Evolutionary conservation across 2,888 invertebrate genomes (phyloP).

Genomic region (Torymus auratus): DNA sequence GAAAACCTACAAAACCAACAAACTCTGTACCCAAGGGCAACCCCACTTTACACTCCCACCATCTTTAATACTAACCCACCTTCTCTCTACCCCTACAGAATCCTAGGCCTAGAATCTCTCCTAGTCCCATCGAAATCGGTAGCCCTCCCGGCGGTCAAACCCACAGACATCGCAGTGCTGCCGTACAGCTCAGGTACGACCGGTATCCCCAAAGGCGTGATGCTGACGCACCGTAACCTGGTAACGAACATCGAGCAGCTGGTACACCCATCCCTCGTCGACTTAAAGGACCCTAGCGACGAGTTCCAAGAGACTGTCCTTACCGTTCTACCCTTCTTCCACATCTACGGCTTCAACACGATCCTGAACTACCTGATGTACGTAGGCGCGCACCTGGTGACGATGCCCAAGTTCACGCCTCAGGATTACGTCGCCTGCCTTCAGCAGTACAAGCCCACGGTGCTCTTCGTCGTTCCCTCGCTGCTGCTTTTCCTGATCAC

Average conservation of each 20-base stretch:
- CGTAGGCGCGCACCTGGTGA: constrained; percentile 82
- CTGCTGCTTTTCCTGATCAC: constrained; percentile 86
- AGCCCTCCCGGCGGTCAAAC: constrained; percentile 71
- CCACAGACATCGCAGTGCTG: constrained; percentile 68
- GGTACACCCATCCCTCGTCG: constrained; percentile 77
- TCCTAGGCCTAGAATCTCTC: constrained; percentile 71
- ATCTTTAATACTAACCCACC: no score
- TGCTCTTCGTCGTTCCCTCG: constrained; percentile 87
- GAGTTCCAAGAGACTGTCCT: constrained; percentile 79
- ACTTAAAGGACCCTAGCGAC: constrained; percentile 77
- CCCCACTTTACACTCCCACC: no score
- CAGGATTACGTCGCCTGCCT: constrained; percentile 84
- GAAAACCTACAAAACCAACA: no score
- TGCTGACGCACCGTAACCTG: constrained; percentile 84
- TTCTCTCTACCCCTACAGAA: constrained; percentile 47
- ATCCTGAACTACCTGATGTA: constrained; percentile 81
- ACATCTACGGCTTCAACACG: constrained; percentile 87
- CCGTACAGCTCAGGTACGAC: constrained; percentile 84
- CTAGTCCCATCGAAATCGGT: constrained; percentile 62
- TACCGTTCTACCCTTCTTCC: constrained; percentile 87
- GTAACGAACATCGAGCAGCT: constrained; percentile 79
- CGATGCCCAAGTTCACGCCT: constrained; percentile 85
- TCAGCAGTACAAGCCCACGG: constrained; percentile 80
- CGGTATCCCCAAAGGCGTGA: constrained; percentile 89
- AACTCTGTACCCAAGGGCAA: no score